Conservation (phyloP, 2,113 vertebrate species). For the Notarius lentiginosus region DNA sequence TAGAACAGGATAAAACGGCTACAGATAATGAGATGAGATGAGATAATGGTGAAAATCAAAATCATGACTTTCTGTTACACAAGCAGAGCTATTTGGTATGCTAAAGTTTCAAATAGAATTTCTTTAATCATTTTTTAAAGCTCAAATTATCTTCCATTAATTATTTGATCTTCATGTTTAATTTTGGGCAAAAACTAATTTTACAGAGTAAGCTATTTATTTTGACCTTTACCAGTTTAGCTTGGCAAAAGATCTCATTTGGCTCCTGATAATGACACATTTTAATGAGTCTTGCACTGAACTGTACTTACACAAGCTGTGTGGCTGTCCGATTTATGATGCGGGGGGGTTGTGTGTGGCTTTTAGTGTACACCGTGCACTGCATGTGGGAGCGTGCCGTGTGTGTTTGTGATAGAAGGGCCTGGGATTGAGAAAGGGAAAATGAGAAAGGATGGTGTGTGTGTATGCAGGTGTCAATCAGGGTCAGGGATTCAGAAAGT, state of each 20-base stretch:
- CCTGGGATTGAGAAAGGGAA: background rate
- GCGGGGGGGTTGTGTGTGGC: background rate
- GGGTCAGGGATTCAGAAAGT: constrained; percentile 30
- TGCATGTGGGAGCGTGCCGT: background rate
- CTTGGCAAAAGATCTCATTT: background rate
- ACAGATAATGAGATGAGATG: too few relatives aligned
- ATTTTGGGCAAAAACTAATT: background rate
- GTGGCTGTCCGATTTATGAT: background rate
- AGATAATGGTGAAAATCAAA: too few relatives aligned
- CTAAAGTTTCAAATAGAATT: background rate
- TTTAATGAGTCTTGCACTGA: background rate
- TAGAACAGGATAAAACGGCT: too few relatives aligned
- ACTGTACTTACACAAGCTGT: background rate
- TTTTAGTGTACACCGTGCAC: background rate
- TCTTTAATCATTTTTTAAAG: background rate
- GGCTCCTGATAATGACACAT: background rate
- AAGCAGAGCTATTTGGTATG: background rate
- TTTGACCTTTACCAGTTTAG: background rate
- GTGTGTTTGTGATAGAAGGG: background rate
- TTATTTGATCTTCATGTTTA: background rate
- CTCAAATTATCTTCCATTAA: background rate
- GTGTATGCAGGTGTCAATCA: constrained; percentile 33
- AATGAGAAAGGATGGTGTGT: constrained; percentile 13
- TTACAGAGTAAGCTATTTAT: background rate
- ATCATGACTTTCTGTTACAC: too few relatives aligned